Conservation (phyloP, 2,113 vertebrate genomes). For the Cryptomyrus ogoouensis region DNA sequence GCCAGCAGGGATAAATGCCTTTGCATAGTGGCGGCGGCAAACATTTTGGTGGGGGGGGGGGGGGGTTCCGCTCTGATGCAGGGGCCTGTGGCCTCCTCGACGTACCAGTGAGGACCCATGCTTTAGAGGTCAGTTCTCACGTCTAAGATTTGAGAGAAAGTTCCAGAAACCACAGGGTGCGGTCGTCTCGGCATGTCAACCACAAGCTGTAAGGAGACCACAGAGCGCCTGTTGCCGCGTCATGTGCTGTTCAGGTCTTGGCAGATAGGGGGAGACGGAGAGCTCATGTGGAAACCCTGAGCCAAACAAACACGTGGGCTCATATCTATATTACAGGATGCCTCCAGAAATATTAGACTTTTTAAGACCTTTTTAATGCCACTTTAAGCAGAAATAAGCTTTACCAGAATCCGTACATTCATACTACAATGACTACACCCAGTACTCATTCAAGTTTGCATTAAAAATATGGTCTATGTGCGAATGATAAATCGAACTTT, state of each 20-base stretch:
- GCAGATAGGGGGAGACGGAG: neutral
- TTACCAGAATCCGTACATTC: neutral
- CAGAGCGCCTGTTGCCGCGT: neutral
- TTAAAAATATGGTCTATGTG: neutral
- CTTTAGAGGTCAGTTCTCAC: slow-evolving; percentile 4
- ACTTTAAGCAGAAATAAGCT: neutral
- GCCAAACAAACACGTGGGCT: neutral
- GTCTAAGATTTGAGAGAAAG: neutral
- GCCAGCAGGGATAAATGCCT: neutral
- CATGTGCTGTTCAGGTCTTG: neutral
- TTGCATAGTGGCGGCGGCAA: neutral
- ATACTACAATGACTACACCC: neutral
- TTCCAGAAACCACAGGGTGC: slow-evolving; percentile 12
- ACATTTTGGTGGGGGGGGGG: slow-evolving; percentile 34
- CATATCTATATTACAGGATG: neutral
- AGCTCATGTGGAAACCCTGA: neutral
- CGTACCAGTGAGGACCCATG: neutral
- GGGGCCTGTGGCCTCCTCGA: neutral
- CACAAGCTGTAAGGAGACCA: slow-evolving; percentile 10
- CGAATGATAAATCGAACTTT: neutral
- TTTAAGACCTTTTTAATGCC: neutral
- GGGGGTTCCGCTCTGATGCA: slow-evolving; percentile 52
- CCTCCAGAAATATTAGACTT: neutral
- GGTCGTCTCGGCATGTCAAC: slow-evolving; percentile 16
- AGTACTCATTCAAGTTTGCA: neutral